Conservation (phyloP, 2,888 invertebrate species). For the Aquatica leii region DNA sequence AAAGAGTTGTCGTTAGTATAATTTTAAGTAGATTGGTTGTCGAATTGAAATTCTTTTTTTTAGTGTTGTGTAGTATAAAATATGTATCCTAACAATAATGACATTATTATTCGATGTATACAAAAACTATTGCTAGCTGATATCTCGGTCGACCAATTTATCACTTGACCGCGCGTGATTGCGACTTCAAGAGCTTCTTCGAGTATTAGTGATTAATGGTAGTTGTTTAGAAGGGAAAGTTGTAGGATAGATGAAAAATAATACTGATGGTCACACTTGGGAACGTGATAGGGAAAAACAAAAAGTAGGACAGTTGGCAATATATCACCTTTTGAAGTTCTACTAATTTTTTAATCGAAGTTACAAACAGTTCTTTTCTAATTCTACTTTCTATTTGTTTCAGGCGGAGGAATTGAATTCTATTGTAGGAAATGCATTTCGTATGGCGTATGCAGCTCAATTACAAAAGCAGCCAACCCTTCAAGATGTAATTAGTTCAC, state of each 20-base stretch:
- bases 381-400: constrained; percentile 47
- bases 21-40: no score
- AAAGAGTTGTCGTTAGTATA: no score
- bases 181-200: constrained; percentile 49
- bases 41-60: no score
- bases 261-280: constrained; percentile 45
- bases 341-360: constrained; percentile 7
- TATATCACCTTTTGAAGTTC: constrained; percentile 21
- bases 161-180: constrained; percentile 51
- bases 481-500: constrained; percentile 75
- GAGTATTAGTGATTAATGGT: constrained; percentile 52
- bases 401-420: constrained; percentile 89
- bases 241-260: constrained; percentile 47
- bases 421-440: constrained; percentile 90
- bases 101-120: constrained; percentile 23
- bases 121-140: constrained; percentile 29
- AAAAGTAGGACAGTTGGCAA: constrained; percentile 28
- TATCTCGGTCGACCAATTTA: constrained; percentile 47
- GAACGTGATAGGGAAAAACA: constrained; percentile 32
- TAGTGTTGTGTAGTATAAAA: no score
- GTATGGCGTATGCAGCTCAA: constrained; percentile 89
- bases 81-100: no score
- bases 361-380: background rate
- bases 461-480: constrained; percentile 72
- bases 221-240: constrained; percentile 43